A percentile compares a stretch with the other conserved stretches of the same genome.
Evolutionary conservation across 2,797 vertebrate species (phyloP).

Genomic region (Hemibagrus guttatus): DNA sequence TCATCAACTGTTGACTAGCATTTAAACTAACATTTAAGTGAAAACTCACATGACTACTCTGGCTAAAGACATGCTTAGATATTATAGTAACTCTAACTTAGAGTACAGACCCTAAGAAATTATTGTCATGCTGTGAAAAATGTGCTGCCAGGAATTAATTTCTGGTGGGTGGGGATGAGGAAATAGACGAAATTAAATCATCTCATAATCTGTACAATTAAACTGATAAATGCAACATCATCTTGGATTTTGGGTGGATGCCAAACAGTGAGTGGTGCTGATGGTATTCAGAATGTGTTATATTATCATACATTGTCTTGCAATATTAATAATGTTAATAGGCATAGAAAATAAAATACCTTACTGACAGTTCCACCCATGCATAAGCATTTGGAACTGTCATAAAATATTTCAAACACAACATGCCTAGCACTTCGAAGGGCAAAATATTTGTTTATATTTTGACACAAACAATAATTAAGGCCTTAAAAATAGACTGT

Average conservation of each 20-base stretch:
- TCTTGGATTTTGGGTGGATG: not conserved
- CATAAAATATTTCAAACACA: not conserved
- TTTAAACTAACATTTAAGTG: not conserved
- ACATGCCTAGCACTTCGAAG: no score
- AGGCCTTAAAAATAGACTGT: no score
- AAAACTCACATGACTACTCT: not conserved
- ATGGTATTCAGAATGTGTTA: not conserved
- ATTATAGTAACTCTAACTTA: not conserved
- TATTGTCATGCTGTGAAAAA: not conserved
- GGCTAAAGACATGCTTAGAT: not conserved
- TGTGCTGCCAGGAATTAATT: not conserved
- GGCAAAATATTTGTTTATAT: no score
- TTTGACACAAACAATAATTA: no score
- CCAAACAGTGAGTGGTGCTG: not conserved
- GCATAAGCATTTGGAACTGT: not conserved
- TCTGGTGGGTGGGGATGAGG: not conserved
- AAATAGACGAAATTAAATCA: not conserved
- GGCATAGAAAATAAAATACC: not conserved
- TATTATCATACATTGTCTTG: not conserved
- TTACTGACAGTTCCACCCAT: not conserved
- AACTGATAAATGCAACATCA: not conserved
- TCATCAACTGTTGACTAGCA: not conserved
- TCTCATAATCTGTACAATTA: not conserved
- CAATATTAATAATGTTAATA: not conserved
- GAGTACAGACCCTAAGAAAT: not conserved